Evolutionary conservation across 2,113 vertebrate species (phyloP).

Genomic region (Psittacara wagleri): DNA sequence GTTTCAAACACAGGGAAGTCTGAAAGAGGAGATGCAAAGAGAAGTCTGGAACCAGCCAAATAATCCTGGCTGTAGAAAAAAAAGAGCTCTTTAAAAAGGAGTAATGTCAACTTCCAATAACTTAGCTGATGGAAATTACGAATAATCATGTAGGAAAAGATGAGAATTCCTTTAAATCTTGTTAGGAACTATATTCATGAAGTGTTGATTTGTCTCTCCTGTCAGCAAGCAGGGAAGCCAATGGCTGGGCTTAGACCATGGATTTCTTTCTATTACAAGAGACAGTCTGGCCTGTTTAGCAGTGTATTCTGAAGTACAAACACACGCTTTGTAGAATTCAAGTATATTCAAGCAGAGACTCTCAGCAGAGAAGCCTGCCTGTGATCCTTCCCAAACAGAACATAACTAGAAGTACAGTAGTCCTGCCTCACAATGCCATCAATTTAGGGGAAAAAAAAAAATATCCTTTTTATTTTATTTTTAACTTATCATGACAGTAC

Average conservation of each 20-base stretch:
- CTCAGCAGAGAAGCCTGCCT: background rate
- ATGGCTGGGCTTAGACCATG: background rate
- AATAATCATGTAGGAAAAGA: background rate
- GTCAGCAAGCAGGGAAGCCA: background rate
- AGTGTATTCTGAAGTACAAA: accelerated
- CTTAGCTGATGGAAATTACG: background rate
- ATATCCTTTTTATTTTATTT: background rate
- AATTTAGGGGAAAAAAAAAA: background rate
- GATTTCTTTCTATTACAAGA: background rate
- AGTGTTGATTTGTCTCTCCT: background rate
- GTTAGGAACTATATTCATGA: background rate
- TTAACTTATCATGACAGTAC: background rate
- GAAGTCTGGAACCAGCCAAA: background rate
- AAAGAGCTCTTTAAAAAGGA: background rate
- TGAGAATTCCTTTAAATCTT: background rate
- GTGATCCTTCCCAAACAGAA: background rate
- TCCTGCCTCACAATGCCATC: accelerated
- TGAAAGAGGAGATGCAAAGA: background rate
- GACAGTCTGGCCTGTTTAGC: background rate
- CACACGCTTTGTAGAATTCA: background rate
- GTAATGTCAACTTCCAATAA: background rate
- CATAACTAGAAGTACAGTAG: background rate
- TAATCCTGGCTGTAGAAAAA: background rate
- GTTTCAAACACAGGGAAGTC: background rate
- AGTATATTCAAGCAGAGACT: background rate